phyloP scores from a whole-genome alignment of 2,888 invertebrate genomes.

The Drosophila prolongata region DNA sequence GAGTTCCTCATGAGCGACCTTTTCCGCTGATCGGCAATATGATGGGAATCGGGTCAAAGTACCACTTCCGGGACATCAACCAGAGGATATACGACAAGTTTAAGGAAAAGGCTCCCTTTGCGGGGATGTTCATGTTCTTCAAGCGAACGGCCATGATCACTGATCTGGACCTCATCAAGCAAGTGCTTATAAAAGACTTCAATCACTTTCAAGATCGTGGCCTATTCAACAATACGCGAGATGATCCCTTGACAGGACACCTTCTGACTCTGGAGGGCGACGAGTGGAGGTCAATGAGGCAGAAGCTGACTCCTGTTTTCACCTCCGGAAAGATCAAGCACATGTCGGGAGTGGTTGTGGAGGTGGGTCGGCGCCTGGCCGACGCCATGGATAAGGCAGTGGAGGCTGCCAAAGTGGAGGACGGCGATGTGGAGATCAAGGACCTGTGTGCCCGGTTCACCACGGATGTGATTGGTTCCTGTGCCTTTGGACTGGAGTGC shows the following conservation, averaged over 20 bases:
- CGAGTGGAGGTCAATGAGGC: slow-evolving; percentile 85
- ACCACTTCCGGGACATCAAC: slow-evolving; percentile 67
- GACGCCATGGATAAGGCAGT: slow-evolving; percentile 31
- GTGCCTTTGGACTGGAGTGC: slow-evolving; percentile 85
- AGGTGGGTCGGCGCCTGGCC: slow-evolving; percentile 46
- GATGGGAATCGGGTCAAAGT: slow-evolving; percentile 58
- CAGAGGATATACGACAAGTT: slow-evolving; percentile 63
- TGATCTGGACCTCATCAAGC: slow-evolving; percentile 81
- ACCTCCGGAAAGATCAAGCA: slow-evolving; percentile 85
- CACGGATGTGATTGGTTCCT: slow-evolving; percentile 85
- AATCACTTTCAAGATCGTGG: slow-evolving; percentile 81
- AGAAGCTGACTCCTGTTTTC: slow-evolving; percentile 85
- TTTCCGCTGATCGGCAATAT: slow-evolving; percentile 66
- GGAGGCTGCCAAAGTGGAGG: slow-evolving; percentile 3
- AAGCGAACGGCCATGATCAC: slow-evolving; percentile 56
- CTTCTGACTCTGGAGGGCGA: slow-evolving; percentile 82
- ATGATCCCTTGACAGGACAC: slow-evolving; percentile 82
- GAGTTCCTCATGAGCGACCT: slow-evolving; percentile 63
- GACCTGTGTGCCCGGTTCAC: slow-evolving; percentile 84
- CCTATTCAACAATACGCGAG: slow-evolving; percentile 67
- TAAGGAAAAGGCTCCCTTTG: slow-evolving; percentile 65
- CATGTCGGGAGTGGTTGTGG: slow-evolving; percentile 80
- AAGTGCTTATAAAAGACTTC: slow-evolving; percentile 83
- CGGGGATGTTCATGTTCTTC: slow-evolving; percentile 70
- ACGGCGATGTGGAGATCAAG: slow-evolving; percentile 83